These are phyloP conservation scores for Catharus minimus DNA, from an alignment of 2,113 vertebrate species.

Conservation along the genomic window DNA sequence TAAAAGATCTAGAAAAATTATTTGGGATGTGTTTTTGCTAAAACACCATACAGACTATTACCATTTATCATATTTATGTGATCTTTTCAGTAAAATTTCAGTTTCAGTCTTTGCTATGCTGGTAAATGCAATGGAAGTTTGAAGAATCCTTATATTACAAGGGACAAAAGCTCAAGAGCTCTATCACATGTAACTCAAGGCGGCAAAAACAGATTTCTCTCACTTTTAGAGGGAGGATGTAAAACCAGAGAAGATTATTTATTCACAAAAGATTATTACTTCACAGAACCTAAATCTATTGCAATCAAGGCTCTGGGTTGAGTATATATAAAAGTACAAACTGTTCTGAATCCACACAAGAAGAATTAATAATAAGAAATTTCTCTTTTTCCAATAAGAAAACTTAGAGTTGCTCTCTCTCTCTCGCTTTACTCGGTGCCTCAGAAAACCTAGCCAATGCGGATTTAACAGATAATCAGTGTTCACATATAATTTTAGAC, in stretches of 20 bases:
- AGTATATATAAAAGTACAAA: background rate
- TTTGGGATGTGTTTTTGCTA: conserved; percentile 14
- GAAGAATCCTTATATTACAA: background rate
- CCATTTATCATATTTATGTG: conserved; percentile 43
- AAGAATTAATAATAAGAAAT: background rate
- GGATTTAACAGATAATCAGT: background rate
- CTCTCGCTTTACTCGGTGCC: background rate
- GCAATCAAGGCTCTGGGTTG: background rate
- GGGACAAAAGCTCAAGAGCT: background rate
- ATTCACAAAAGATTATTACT: background rate
- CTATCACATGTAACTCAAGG: background rate
- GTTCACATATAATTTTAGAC: background rate
- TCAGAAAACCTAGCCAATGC: background rate
- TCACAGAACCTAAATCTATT: background rate
- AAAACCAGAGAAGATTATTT: background rate
- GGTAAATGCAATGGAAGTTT: conserved; percentile 3
- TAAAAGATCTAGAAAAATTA: conserved; percentile 44
- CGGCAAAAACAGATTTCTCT: background rate
- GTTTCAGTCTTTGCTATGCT: background rate
- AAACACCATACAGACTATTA: conserved; percentile 47
- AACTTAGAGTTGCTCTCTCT: background rate
- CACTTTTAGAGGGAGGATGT: background rate
- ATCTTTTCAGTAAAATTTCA: conserved; percentile 19
- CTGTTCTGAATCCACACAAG: background rate
- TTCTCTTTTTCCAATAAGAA: background rate